Percentiles rank a stretch among this genome's conserved stretches.
These are phyloP conservation scores for Patagioenas fasciata DNA, from an alignment of 2,113 vertebrate species.

Conservation along the genomic window DNA sequence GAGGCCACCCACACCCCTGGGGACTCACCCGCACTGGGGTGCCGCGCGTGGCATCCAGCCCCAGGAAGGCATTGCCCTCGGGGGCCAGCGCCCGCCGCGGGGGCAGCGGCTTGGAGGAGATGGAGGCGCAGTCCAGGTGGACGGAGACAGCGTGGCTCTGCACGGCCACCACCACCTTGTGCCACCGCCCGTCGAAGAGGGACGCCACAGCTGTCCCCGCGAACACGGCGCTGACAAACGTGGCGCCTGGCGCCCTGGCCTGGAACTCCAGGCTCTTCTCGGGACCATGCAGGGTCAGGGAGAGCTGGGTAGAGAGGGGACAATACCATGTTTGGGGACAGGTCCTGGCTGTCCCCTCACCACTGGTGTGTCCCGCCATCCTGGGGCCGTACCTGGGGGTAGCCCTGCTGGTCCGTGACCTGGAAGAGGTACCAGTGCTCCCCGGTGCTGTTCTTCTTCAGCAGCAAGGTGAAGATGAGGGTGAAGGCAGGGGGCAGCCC, in stretches of 20 bases:
- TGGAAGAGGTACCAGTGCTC: slow-evolving; percentile 91
- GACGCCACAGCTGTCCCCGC: slow-evolving; percentile 79
- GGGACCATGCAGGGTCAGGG: slow-evolving; percentile 83
- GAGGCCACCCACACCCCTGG: accelerated
- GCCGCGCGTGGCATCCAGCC: slow-evolving; percentile 80
- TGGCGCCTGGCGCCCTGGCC: slow-evolving; percentile 45
- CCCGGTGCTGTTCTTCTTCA: slow-evolving; percentile 88
- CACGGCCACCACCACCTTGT: slow-evolving; percentile 87
- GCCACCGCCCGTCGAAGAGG: slow-evolving; percentile 89
- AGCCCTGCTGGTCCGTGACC: slow-evolving; percentile 86
- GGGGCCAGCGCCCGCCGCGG: slow-evolving; percentile 54
- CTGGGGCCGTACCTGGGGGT: slow-evolving; percentile 84
- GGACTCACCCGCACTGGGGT: slow-evolving; percentile 79
- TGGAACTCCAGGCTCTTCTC: slow-evolving; percentile 86
- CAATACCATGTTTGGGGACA: accelerated
- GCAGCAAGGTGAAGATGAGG: slow-evolving; percentile 86
- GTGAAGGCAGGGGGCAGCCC: slow-evolving; percentile 89
- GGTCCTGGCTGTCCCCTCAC: accelerated
- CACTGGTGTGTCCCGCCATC: accelerated
- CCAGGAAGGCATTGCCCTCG: slow-evolving; percentile 84
- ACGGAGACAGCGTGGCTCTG: slow-evolving; percentile 75
- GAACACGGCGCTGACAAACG: slow-evolving; percentile 78
- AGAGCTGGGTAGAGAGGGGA: slow-evolving; percentile 77
- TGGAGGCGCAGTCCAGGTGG: slow-evolving; percentile 87
- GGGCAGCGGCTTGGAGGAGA: slow-evolving; percentile 85